Evolutionary conservation across 2,888 invertebrate species (phyloP), one percentile per base, ranked within the genome.

Genomic region (Agrilus cyanescens): DNA sequence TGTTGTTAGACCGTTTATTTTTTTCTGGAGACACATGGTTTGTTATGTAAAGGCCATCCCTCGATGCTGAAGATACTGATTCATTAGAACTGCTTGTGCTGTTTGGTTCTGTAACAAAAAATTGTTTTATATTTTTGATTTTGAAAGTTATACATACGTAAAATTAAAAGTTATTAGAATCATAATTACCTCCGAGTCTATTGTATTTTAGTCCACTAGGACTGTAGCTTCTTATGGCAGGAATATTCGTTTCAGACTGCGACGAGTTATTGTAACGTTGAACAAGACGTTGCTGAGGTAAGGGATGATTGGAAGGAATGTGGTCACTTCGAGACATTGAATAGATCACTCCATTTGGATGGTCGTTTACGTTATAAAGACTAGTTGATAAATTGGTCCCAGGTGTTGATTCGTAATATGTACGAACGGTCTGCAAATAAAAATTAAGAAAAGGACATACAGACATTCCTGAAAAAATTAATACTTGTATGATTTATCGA

Each of bases 41-140:
- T 34, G 58, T 59, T 13, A 57, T 59, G 37, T 44, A 59, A 18
- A 30, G 47, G 62, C 73, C 53, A 57, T 77, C 70, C 60, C 77
- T 70, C 25, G 80, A 80, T 54, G 72, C 70, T 44, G 82, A 82
- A 49, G 82, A 82, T 37, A 88, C 81, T 1, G 89, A 89, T 70
- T 90, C 89, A 55, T 82, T 85, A 14, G 88, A 87, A 69, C 88
- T 88, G 66, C 87, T 84, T 13, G 82, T 83, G 51, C 65, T 65
- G 47, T 67, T 67, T 20, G 63, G 56, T 35, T 63, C 65, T 60
- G 46, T 32, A 57, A 54, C 41, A 42, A 38, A 10, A 34, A 34
- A 8, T 34, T 34, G 13, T n/a, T 13, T 7, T 8, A 34, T 13
- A 34, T 10, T 13, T 7, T 10, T 8, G 13, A 7, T 13, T 10